A percentile compares a stretch with the other conserved stretches of the same genome.
These are phyloP conservation scores for Salarias fasciatus DNA, from an alignment of 2,797 vertebrate genomes.

Conservation along the genomic window DNA sequence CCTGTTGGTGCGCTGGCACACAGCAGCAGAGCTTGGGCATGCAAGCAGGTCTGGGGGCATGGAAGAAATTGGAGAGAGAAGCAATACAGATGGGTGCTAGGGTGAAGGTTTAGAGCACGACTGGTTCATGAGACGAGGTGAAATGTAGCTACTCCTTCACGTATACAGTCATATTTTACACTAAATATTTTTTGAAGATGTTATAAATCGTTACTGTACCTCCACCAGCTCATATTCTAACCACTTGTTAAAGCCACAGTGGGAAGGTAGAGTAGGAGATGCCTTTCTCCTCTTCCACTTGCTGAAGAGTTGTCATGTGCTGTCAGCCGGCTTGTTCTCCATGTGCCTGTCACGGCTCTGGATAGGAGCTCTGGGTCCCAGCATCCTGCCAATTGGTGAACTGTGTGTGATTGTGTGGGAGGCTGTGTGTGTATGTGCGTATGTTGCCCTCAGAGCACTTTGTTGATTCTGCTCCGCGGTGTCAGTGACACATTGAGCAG, in stretches of 20 bases:
- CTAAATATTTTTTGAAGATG: conserved; percentile 20
- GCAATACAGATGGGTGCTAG: conserved; percentile 58
- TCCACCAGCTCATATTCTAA: conserved; percentile 31
- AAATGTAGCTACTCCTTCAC: conserved; percentile 15
- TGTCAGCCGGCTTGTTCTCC: conserved; percentile 77
- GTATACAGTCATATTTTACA: conserved; percentile 28
- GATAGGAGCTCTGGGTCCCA: conserved; percentile 72
- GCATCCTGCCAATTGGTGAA: conserved; percentile 76
- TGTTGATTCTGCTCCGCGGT: conserved; percentile 75
- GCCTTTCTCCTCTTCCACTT: conserved; percentile 52
- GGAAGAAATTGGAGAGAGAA: conserved; percentile 72
- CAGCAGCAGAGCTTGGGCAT: conserved; percentile 61
- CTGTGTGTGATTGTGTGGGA: conserved; percentile 66
- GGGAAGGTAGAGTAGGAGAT: conserved; percentile 53
- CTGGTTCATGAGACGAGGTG: conserved; percentile 46
- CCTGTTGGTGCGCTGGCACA: conserved; percentile 63
- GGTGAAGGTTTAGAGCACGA: conserved; percentile 55
- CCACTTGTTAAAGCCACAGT: conserved; percentile 50
- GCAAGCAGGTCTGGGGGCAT: conserved; percentile 63
- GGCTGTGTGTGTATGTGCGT: conserved; percentile 54
- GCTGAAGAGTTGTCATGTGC: conserved; percentile 75
- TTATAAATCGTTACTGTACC: conserved; percentile 40
- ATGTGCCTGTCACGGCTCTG: conserved; percentile 75
- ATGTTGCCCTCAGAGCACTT: conserved; percentile 77
- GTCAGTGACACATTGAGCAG: conserved; percentile 79